A percentile compares a stretch with the other conserved stretches of the same genome.
These are phyloP conservation scores for Microctonus brassicae DNA, from an alignment of 2,888 invertebrate species.

Conservation along the genomic window DNA sequence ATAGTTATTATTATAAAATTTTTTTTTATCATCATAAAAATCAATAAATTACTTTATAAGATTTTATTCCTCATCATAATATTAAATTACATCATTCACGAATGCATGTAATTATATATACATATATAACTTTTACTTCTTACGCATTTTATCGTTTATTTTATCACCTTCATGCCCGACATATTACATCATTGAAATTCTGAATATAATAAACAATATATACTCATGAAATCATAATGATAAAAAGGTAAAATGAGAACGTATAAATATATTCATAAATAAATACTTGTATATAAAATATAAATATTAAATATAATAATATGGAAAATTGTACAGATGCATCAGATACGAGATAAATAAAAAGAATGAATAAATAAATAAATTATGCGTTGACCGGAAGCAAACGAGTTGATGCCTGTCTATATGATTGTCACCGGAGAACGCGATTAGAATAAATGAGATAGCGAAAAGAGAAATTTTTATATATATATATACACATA, in stretches of 20 bases:
- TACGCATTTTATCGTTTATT: background rate
- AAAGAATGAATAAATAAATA: background rate
- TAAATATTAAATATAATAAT: background rate
- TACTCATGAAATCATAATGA: background rate
- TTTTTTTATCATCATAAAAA: background rate
- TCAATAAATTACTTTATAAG: constrained; percentile 8
- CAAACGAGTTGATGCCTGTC: constrained; percentile 53
- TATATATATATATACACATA: background rate
- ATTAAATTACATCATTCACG: background rate
- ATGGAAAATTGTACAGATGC: constrained; percentile 9
- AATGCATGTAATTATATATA: background rate
- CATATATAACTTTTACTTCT: background rate
- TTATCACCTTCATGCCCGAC: background rate
- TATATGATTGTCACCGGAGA: background rate
- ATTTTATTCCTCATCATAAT: background rate
- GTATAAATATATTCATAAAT: too few relatives aligned
- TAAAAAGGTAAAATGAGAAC: background rate
- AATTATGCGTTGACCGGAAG: constrained; percentile 46
- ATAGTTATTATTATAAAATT: too few relatives aligned
- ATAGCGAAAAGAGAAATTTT: background rate
- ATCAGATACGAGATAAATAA: background rate
- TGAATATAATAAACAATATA: constrained; percentile 1
- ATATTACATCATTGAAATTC: constrained; percentile 19
- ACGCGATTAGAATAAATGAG: background rate
- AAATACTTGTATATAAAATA: background rate